A percentile compares a stretch with the other conserved stretches of the same genome.
Conservation (phyloP, 2,888 invertebrate genomes). For the Malthinus seriepunctatus region DNA sequence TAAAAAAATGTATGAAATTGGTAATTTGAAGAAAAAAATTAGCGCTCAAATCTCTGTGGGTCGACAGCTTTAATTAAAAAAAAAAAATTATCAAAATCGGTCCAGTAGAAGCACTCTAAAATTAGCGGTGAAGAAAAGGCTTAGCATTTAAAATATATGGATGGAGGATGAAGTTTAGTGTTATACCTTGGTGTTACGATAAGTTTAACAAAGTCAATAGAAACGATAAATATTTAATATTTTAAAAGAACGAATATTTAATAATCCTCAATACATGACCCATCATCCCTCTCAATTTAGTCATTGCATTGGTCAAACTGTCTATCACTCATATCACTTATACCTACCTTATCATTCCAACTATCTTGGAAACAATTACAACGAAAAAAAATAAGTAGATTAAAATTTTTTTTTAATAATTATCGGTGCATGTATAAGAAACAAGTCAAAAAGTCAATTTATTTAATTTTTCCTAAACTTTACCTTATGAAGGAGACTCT, state of each 20-base stretch:
- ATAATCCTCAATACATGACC: slow-evolving; percentile 19
- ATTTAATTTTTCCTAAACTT: slow-evolving; percentile 39
- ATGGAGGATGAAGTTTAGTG: too few species aligned
- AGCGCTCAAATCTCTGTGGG: too few species aligned
- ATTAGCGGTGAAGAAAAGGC: too few species aligned
- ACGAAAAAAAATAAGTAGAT: slow-evolving; percentile 29
- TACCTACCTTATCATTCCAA: slow-evolving; percentile 14
- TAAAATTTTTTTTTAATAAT: too few species aligned
- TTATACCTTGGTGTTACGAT: too few species aligned
- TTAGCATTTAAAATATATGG: too few species aligned
- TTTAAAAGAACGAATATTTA: slow-evolving; percentile 7
- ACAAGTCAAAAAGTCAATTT: slow-evolving; percentile 25
- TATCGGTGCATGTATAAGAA: slow-evolving; percentile 25
- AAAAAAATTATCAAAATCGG: too few species aligned
- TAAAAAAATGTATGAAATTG: too few species aligned
- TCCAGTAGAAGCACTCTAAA: too few species aligned
- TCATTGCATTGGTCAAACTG: slow-evolving; percentile 2
- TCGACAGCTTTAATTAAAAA: too few species aligned
- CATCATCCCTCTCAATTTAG: slow-evolving; percentile 19
- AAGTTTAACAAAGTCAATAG: slow-evolving; percentile 5
- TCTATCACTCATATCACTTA: slow-evolving; percentile 18
- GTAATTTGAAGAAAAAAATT: too few species aligned
- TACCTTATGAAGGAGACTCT: slow-evolving; percentile 32
- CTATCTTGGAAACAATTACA: slow-evolving; percentile 24
- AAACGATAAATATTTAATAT: slow-evolving; percentile 14